A percentile compares a stretch with the other conserved stretches of the same genome.
These are phyloP conservation scores for Anas acuta DNA, from an alignment of 2,797 vertebrate species.

Conservation along the genomic window DNA sequence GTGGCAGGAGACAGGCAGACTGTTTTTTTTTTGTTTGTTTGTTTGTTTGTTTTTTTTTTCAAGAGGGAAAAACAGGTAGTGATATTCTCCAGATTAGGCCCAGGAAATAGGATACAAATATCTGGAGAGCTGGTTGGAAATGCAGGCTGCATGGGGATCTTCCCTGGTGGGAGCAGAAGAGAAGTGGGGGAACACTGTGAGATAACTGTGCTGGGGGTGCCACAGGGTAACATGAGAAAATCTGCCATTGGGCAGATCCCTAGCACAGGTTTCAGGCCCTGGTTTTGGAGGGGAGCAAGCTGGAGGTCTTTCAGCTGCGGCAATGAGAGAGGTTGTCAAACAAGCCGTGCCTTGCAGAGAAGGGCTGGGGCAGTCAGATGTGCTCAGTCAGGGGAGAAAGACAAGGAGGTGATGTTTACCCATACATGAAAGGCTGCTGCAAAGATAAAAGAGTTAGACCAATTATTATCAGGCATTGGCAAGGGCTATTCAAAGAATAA, in stretches of 20 bases:
- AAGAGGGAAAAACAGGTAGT: not conserved
- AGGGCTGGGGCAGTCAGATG: not conserved
- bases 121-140: not conserved
- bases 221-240: not conserved
- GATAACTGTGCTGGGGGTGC: not conserved
- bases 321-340: not conserved
- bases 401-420: not conserved
- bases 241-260: not conserved
- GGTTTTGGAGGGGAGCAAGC: not conserved
- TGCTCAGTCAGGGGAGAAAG: not conserved
- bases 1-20: not conserved
- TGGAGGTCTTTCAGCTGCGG: not conserved
- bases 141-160: not conserved
- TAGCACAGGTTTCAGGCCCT: not conserved
- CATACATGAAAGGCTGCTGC: not conserved
- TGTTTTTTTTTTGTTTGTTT: not conserved
- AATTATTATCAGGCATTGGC: slow-evolving; percentile 2
- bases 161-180: not conserved
- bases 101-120: not conserved
- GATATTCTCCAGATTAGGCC: not conserved
- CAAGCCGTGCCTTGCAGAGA: not conserved
- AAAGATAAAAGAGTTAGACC: slow-evolving; percentile 2
- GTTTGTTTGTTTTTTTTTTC: no score
- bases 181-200: not conserved
- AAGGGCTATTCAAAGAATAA: not conserved